These are phyloP conservation scores for Pardosa pseudoannulata DNA, from an alignment of 2,888 invertebrate genomes.

Conservation along the genomic window DNA sequence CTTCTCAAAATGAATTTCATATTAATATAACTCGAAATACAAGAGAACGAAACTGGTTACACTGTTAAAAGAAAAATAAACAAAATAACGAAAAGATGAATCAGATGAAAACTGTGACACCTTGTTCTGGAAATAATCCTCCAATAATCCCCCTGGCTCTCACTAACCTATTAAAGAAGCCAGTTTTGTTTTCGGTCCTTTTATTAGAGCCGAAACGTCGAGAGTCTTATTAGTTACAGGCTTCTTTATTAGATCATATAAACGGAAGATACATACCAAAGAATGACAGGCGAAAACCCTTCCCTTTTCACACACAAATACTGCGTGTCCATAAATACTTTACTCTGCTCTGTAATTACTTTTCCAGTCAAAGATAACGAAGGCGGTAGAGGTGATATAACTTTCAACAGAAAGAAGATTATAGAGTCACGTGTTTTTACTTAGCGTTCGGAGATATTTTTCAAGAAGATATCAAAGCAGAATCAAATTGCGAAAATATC, in stretches of 20 bases:
- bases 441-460: too few relatives aligned
- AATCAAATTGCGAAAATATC: too few relatives aligned
- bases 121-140: not conserved
- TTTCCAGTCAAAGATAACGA: constrained; percentile 12
- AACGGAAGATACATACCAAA: not conserved
- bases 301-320: too few relatives aligned
- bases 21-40: too few relatives aligned
- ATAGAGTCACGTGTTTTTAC: too few relatives aligned
- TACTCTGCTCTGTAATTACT: constrained; percentile 18
- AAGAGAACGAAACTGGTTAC: too few relatives aligned
- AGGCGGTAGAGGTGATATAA: too few relatives aligned
- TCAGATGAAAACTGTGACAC: not conserved
- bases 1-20: too few relatives aligned
- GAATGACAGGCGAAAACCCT: constrained; percentile 9
- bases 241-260: constrained; percentile 35
- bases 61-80: too few relatives aligned
- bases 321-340: constrained; percentile 45
- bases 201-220: constrained; percentile 40
- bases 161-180: constrained; percentile 22
- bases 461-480: too few relatives aligned
- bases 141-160: constrained; percentile 18
- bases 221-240: constrained; percentile 24
- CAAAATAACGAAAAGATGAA: too few relatives aligned
- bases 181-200: constrained; percentile 21
- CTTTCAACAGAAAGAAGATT: too few relatives aligned